Evolutionary conservation across 2,113 vertebrate species (phyloP), one percentile per base, ranked within the genome.

Genomic region (Alouatta palliata): DNA sequence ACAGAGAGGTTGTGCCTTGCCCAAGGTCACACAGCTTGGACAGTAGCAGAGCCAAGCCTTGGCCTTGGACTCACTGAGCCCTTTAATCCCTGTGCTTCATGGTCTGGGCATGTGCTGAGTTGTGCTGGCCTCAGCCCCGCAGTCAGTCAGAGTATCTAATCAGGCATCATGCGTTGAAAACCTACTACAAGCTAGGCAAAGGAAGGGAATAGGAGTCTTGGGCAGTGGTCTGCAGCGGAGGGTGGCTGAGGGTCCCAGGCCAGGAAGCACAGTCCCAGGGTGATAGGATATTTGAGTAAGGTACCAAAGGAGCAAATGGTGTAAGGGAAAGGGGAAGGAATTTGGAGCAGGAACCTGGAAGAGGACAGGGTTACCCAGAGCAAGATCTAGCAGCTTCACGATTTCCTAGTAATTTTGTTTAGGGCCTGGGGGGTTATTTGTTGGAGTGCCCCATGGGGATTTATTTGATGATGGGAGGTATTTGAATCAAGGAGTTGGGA

Each of bases 11-110:
- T 82, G 23, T 90, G 64, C 3, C 20, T 87, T 58, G 21, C 47
- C 35, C 54, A 95, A 81, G 73, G 49, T 96, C 96, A 90, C 77
- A 47, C 14, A 83, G 61, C 77, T 64, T 91, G 32, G 40, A 79
- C 40, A 54, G 32, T 16, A 10, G 27, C 25, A 77, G 64, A 88
- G 66, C 10, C 43, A 37, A 9, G 40, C 47, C 43, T 43, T 25
- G 64, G 77, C 64, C 32, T 9, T 52, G 76, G 45, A 35, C 49
- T 25, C 58, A 45, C 1, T 5, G 16, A 68, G 3, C 32, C 6
- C 21, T 88, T 47, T 23, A 13, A 52, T 8, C 20, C 35, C 49
- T 56, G 32, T 35, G 19, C 4, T 37, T 8, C 8, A 0, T 6
- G 5, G 3, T 66, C 54, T 43, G 49, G 27, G 37, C 4, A 0